Evolutionary conservation across 2,113 vertebrate species (phyloP), one percentile per base, ranked within the genome.

Genomic region (Orycteropus afer): DNA sequence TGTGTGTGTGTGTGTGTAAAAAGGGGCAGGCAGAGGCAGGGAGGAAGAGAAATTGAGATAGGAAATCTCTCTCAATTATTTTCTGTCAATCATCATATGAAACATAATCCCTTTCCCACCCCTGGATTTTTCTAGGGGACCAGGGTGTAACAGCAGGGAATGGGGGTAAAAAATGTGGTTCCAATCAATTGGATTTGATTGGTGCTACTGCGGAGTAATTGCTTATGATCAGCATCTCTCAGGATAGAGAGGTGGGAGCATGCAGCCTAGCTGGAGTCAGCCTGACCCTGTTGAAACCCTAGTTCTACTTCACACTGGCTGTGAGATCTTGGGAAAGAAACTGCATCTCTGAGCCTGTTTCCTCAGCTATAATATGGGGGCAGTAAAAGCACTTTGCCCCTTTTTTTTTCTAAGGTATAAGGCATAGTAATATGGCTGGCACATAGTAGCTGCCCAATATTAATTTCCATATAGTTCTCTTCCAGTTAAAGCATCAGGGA

Each of bases 211-310:
- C 29, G 25, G 65, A 96, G 77, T 78, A 96, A 95, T 92, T 93
- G 91, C 95, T 97, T 96, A 96, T 94, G 93, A 96, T 94, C 87
- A 97, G 51, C 94, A 93, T 97, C 94, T 97, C 97, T 97, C 90
- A 83, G 91, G 81, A 57, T 1, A 10, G 20, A 40, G 61, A 88
- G 67, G 47, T 2, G 55, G 29, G 42, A 77, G 45, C 29, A 40
- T 47, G 49, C 45, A 86, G 34, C 57, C 10, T 7, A 12, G 9
- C 45, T 45, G 34, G 42, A 53, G 20, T 14, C 4, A 73, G 65
- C 7, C 32, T 63, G 74, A 81, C 27, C 10, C 12, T 15, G 4
- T 18, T 77, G 15, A 32, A 23, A 3, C 63, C 11, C 23, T 69
- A 6, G 4, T 45, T 25, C 13, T 27, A 10, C 7, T 51, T 87